Base-by-base conservation (phyloP, 1,140 invertebrate genomes). In the Saccostrea cuccullata region DNA sequence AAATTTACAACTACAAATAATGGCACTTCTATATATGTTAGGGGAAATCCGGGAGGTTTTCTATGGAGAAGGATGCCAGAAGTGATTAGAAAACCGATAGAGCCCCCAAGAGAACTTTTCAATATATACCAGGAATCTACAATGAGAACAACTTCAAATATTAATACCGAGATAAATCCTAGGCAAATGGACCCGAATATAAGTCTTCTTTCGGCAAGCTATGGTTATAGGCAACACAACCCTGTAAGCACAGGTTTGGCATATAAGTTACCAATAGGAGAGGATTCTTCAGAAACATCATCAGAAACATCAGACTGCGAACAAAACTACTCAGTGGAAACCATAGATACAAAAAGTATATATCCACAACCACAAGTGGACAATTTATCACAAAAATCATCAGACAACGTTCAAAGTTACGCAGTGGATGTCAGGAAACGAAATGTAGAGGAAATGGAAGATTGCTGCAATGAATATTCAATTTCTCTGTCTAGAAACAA, bases 1-100 rank as follows among this genome's bases (percentile, higher is more conserved):
- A 89, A 90, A 55, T 67, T 90, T 15, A 86, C 85, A 8, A 86
- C 88, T 3, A 4, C 12, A 60, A 87, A 85, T 64, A 55, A 73
- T 55, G 88, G 88, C 26, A 60, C 9, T 26, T 60, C 55, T 30
- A 55, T 88, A 56, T 36, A 64, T 56, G 64, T 85, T 0, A 17
- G 87, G 20, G 26, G 86, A 77, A 60, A 58, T 58, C 83, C 84
- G 12, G 87, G 87, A 2, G 87, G 87, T 9, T 58, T 26, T 82
- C 15, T 85, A 5, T 88, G 83, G 87, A 73, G 26, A 82, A 83
- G 17, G 8, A 55, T 55, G 20, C 82, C 82, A n/a, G 23, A 20
- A 13, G 23, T 30, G 47, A 47, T 9, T 5, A 77, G 13, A 13
- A 13, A 36, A 36, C 70, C 70, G 0, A 30, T 30, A 36, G 26